Evolutionary conservation across 2,797 vertebrate genomes (phyloP).

Genomic region (Brachyalestes nurse): DNA sequence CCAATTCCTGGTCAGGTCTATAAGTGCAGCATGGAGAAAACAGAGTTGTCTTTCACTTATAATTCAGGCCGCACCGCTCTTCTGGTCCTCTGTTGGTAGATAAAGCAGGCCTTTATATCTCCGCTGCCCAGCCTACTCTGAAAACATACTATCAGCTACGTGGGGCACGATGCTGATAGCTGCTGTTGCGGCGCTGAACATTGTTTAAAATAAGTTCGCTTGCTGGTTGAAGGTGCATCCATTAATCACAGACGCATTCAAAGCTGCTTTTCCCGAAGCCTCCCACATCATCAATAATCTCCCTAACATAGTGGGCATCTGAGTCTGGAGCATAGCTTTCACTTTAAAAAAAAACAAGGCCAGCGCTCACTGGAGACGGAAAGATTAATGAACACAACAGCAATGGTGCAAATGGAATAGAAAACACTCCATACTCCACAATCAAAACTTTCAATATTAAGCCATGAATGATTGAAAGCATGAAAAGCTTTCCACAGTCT

Average conservation of each 20-base stretch:
- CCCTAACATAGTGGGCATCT: constrained; percentile 32
- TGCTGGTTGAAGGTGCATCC: constrained; percentile 41
- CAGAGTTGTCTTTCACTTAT: constrained; percentile 15
- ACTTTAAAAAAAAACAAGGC: constrained; percentile 35
- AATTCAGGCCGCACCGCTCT: constrained; percentile 22
- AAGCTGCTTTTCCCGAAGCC: constrained; percentile 36
- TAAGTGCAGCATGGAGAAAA: constrained; percentile 5
- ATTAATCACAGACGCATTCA: constrained; percentile 58
- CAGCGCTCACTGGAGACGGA: constrained; percentile 41
- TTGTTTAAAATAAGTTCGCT: constrained; percentile 53
- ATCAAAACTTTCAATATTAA: constrained; percentile 36
- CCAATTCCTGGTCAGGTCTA: neutral
- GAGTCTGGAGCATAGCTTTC: constrained; percentile 46
- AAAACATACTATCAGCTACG: constrained; percentile 16
- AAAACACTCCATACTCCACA: constrained; percentile 34
- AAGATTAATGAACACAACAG: constrained; percentile 54
- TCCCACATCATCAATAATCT: constrained; percentile 52
- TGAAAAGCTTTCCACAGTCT: constrained; percentile 10
- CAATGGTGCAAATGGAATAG: constrained; percentile 38
- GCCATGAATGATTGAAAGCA: constrained; percentile 25
- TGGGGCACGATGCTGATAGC: constrained; percentile 29
- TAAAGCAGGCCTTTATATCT: constrained; percentile 52
- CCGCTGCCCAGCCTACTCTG: constrained; percentile 22
- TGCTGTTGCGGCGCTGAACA: constrained; percentile 33
- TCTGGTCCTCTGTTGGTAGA: constrained; percentile 35